Base-by-base conservation (phyloP, 1,140 invertebrate genomes). In the Micrasema longulum region DNA sequence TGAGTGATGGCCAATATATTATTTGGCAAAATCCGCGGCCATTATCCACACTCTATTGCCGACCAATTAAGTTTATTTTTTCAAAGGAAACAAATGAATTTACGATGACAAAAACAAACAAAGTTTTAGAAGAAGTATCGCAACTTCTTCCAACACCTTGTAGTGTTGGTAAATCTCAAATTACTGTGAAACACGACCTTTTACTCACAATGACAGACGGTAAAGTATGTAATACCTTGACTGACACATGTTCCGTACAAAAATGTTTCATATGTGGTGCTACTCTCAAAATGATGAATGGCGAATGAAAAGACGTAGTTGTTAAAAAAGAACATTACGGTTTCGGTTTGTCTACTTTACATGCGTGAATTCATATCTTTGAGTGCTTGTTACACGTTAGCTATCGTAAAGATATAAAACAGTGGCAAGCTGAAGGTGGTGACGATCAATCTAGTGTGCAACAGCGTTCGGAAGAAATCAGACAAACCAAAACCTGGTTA, bases 391-490 rank as follows among this genome's bases (percentile, higher is more conserved):
- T n/a, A n/a, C n/a, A n/a, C n/a, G n/a, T n/a, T n/a, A n/a, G n/a
- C n/a, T n/a, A n/a, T 67, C 80, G 77, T 72, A 50, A 80, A 18
- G 64, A 69, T 11, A 45, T 79, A 7, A 76, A 77, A 57, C 23
- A 57, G 35, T 57, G 53, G 53, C 53, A 36, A 14, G 26, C 53
- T 36, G 10, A 10, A 57, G 53, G 26, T 5, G 12, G 2, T 11
- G 22, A 57, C 26, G 18, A 57, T 4, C 6, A 57, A 57, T 31
- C n/a, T n/a, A 75, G 79, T 80, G 57, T 80, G 73, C 52, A 35
- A 14, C 75, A 69, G 81, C 79, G 23, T 79, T 82, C 48, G 83
- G 82, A 78, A 80, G 81, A 78, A 80, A 83, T 78, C 77, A 43
- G 80, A 84, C 74, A 48, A 79, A 11, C 77, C 77, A 0, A 83